Percentiles rank a stretch among this genome's conserved stretches.
These are phyloP conservation scores for Okamejei kenojei DNA, from an alignment of 2,797 vertebrate genomes.

Conservation along the genomic window DNA sequence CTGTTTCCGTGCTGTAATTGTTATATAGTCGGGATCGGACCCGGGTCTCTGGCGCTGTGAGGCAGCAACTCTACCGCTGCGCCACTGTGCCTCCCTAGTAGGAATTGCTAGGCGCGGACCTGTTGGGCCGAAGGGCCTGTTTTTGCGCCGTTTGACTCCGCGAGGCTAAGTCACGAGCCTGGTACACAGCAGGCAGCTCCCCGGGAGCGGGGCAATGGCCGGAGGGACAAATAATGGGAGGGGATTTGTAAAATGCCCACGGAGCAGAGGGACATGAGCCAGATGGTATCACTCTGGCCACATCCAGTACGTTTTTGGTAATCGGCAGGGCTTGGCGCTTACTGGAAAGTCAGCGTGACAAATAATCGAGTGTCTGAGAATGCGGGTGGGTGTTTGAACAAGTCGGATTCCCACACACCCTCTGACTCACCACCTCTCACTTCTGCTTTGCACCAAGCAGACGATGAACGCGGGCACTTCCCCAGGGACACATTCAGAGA, in stretches of 20 bases:
- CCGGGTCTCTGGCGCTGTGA: no score
- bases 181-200: no score
- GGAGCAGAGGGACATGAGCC: background rate
- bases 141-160: background rate
- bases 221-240: background rate
- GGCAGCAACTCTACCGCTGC: no score
- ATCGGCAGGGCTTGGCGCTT: background rate
- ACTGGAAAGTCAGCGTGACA: background rate
- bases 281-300: no score
- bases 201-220: background rate
- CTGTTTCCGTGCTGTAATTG: no score
- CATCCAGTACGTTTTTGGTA: conserved; percentile 7
- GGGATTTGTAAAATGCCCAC: no score
- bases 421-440: background rate
- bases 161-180: background rate
- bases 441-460: background rate
- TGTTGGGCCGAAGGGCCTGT: no score
- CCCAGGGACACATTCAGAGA: no score
- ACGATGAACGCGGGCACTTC: no score
- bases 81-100: no score
- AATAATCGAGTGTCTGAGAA: background rate
- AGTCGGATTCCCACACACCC: background rate
- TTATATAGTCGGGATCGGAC: no score
- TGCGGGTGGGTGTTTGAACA: background rate
- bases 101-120: no score